A percentile compares a stretch with the other conserved stretches of the same genome.
Conservation (phyloP, 2,888 invertebrate genomes). For the Mylabris sibirica region DNA sequence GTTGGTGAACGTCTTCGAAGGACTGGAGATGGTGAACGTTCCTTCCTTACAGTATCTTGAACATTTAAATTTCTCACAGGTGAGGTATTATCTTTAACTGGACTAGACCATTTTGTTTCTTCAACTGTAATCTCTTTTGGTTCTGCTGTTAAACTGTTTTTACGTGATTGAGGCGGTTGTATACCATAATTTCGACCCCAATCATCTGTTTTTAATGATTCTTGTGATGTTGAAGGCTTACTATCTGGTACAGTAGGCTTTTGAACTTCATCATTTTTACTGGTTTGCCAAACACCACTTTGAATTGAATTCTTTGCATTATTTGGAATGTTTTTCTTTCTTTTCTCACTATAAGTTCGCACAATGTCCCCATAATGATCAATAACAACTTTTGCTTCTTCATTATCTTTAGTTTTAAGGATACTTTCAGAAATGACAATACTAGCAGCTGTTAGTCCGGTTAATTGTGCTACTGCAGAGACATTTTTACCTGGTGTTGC, state of each 20-base stretch:
- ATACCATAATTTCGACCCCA: slow-evolving; percentile 19
- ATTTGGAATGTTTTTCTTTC: slow-evolving; percentile 42
- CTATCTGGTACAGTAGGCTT: neutral
- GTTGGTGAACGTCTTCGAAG: slow-evolving; percentile 35
- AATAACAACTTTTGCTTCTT: slow-evolving; percentile 75
- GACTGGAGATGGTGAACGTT: slow-evolving; percentile 36
- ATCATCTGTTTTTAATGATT: slow-evolving; percentile 3
- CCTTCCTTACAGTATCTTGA: slow-evolving; percentile 22
- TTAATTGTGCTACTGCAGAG: slow-evolving; percentile 50
- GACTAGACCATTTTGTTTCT: neutral
- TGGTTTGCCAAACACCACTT: neutral
- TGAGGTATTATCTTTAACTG: slow-evolving; percentile 12
- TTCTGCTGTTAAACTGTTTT: slow-evolving; percentile 20
- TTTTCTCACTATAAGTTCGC: slow-evolving; percentile 68
- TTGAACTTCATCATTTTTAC: neutral
- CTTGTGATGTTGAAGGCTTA: neutral
- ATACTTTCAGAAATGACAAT: slow-evolving; percentile 54
- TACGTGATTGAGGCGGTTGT: slow-evolving; percentile 30
- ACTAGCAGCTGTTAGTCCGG: slow-evolving; percentile 55
- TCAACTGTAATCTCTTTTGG: neutral
- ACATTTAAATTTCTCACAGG: slow-evolving; percentile 16
- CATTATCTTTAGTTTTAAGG: slow-evolving; percentile 61
- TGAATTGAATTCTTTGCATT: neutral
- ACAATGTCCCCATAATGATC: slow-evolving; percentile 85
- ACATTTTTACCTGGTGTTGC: slow-evolving; percentile 38